Evolutionary conservation across 2,888 invertebrate genomes (phyloP), one percentile per base, ranked within the genome.

Genomic region (Nemotelus pantherinus): DNA sequence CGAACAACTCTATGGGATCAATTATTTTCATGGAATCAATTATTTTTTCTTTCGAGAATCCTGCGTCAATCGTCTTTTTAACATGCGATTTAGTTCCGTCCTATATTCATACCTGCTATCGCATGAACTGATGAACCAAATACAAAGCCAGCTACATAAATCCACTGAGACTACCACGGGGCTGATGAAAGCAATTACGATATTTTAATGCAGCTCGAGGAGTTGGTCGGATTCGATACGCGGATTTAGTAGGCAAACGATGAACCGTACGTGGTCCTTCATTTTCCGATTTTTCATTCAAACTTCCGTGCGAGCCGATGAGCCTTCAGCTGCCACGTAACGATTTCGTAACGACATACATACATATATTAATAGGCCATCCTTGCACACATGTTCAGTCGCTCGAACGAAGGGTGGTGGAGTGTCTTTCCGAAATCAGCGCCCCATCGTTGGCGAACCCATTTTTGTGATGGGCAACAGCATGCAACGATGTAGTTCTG

Each of bases 171-270:
- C 57, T 55, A 71, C 70, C 43, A 55, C 9, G 70, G 55, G 25
- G 25, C 53, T 71, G 70, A 71, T 71, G 70, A 57, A 71, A 71
- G 70, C 70, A 71, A 71, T 71, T 71, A 71, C 70, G 70, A 71
- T 71, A 71, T 71, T 71, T 55, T 57, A 71, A 71, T 71, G 70
- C 57, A 55, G 55, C 57, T 55, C n/a, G 45, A 44, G 70, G 57
- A 55, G 44, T 25, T 71, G 43, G 57, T 71, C 44, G 6, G 55
- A 55, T 71, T 55, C 44, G 50, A 9, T 71, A 44, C 55, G 53
- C 53, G 10, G 53, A 53, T 53, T 10, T 10, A 58, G n/a, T 39
- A 39, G 58, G 25, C 25, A 25, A 25, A 25, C 25, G 67, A 6
- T 4, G 39, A 68, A 68, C 4, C 50, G n/a, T 9, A 68, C 50